Evolutionary conservation across 2,888 invertebrate species (phyloP), one percentile per base, ranked within the genome.

Genomic region (Dione vanillae): DNA sequence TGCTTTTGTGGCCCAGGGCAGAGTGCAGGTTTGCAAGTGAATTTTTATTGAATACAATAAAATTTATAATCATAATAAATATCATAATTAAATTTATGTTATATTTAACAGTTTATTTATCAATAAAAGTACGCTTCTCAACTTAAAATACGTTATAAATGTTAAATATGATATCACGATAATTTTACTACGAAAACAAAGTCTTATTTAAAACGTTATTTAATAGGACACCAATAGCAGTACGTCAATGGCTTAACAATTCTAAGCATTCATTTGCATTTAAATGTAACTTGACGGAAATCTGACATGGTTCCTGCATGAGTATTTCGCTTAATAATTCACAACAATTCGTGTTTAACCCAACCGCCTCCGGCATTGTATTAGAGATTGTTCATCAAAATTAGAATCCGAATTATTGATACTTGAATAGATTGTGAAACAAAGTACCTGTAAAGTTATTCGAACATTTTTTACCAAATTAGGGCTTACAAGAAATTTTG

Each of bases 271-370:
- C 37, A 64, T 64, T 64, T 64, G 64, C 64, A 64, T 64, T 49
- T 64, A 64, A 64, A 64, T 64, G 47, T 64, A 64, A 49, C 51
- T 51, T 37, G 49, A 64, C 40, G 64, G 49, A 49, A 14, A 49
- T 16, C 49, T 64, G 64, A 64, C 49, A 64, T 40, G 64, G 51
- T 37, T 64, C 47, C 49, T 12, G 51, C 49, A 64, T 19, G 49
- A 64, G 64, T 19, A 64, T 64, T 49, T 64, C 40, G 49, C 40
- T 49, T 64, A 64, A 64, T 64, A 64, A 64, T 64, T 64, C 62
- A 49, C 37, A 49, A 19, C 49, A 19, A 59, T 64, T 62, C 47
- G 19, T 19, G 47, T 64, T 64, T 19, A 19, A 12, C 49, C 37
- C 16, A 64, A 64, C 64, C 19, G 19, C 19, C 19, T 19, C 19